Evolutionary conservation across 1,140 invertebrate species (phyloP).

Genomic region (Aradophagus sp.): DNA sequence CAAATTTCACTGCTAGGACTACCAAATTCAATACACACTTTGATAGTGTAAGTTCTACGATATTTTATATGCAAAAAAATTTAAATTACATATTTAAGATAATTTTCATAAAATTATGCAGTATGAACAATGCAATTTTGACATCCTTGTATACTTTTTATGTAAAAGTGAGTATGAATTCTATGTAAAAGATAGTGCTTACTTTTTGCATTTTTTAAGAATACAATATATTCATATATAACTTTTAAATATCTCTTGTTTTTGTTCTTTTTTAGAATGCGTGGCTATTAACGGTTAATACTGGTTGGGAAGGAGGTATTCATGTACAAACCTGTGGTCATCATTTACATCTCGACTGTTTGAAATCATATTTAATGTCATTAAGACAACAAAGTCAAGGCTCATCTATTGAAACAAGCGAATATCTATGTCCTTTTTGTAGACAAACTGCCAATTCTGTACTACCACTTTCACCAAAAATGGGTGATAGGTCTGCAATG

Average conservation of each 20-base stretch:
- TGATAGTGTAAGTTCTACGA: constrained; percentile 78
- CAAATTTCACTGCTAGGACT: constrained; percentile 81
- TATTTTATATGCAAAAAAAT: constrained; percentile 3
- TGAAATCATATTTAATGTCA: constrained; percentile 90
- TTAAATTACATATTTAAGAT: constrained; percentile 2
- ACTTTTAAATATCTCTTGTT: background rate
- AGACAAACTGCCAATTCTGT: constrained; percentile 80
- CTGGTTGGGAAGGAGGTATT: constrained; percentile 94
- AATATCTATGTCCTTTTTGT: background rate
- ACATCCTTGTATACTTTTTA: too few species aligned
- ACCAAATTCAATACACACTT: constrained; percentile 84
- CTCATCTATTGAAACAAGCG: constrained; percentile 80
- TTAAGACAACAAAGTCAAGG: constrained; percentile 84
- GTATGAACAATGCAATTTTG: too few species aligned
- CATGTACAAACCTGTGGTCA: constrained; percentile 97
- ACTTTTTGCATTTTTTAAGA: too few species aligned
- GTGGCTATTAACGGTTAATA: constrained; percentile 89
- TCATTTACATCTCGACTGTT: constrained; percentile 94
- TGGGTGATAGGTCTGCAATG: constrained; percentile 80
- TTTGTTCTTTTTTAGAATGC: constrained; percentile 78
- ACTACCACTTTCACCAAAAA: constrained; percentile 88
- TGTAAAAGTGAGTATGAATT: too few species aligned
- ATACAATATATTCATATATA: too few species aligned
- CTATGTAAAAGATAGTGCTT: too few species aligned
- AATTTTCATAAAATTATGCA: too few species aligned